Evolutionary conservation across 2,113 vertebrate genomes (phyloP).

Genomic region (Microtus pennsylvanicus): DNA sequence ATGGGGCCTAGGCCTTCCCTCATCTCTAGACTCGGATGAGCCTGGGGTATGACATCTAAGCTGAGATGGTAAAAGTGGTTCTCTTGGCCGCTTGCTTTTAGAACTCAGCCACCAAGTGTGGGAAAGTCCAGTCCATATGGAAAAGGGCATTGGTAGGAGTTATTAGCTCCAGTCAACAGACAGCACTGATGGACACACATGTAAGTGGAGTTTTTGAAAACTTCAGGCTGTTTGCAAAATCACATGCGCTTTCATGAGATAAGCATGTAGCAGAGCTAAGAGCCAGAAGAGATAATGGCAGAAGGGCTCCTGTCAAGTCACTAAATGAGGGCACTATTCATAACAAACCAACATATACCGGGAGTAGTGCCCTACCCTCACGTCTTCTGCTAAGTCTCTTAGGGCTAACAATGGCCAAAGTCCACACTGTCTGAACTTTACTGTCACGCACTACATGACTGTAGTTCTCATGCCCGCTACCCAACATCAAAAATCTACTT

Average conservation of each 20-base stretch:
- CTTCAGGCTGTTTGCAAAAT: neutral
- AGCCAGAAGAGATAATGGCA: neutral
- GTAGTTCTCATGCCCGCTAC: neutral
- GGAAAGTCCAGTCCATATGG: neutral
- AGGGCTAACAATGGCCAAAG: neutral
- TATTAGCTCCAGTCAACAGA: neutral
- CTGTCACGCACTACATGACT: neutral
- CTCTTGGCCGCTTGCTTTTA: neutral
- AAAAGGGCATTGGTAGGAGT: slow-evolving; percentile 21
- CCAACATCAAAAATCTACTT: neutral
- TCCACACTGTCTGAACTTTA: neutral
- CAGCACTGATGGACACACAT: neutral
- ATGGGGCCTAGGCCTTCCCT: neutral
- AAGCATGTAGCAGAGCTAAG: neutral
- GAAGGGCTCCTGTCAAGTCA: neutral
- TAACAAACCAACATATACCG: neutral
- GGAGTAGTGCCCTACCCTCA: neutral
- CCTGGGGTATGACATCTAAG: neutral
- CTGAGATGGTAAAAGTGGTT: neutral
- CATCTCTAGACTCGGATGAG: neutral
- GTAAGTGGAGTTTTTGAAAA: slow-evolving; percentile 4
- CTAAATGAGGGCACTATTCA: neutral
- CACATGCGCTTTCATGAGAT: neutral
- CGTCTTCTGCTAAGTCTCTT: neutral
- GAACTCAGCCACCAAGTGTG: neutral